Percentiles rank a stretch among this genome's conserved stretches.
These are phyloP conservation scores for Yponomeuta plumbellus DNA, from an alignment of 2,888 invertebrate species.

Conservation along the genomic window DNA sequence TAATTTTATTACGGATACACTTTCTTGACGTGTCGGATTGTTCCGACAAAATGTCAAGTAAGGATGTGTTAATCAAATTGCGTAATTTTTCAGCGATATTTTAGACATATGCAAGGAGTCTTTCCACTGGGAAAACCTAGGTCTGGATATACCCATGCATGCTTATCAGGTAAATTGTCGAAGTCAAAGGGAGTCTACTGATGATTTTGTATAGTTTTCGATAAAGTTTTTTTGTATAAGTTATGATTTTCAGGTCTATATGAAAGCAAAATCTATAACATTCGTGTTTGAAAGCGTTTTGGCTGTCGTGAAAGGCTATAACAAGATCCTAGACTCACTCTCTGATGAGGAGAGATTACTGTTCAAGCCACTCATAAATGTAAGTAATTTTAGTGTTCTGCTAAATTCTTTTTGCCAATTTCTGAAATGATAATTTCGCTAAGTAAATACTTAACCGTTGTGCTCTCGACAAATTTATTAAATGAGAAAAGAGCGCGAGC, in stretches of 20 bases:
- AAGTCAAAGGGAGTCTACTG: not conserved
- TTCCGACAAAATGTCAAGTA: no score
- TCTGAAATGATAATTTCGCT: not conserved
- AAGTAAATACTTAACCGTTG: no score
- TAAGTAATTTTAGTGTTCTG: slow-evolving; percentile 34
- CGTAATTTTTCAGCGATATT: slow-evolving; percentile 67
- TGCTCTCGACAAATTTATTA: no score
- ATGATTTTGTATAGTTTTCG: slow-evolving; percentile 17
- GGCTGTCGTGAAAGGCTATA: slow-evolving; percentile 84
- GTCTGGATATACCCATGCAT: slow-evolving; percentile 81
- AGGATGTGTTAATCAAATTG: not conserved
- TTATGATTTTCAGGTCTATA: slow-evolving; percentile 64
- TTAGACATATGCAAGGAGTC: slow-evolving; percentile 84
- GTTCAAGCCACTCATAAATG: slow-evolving; percentile 83
- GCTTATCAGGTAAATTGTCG: slow-evolving; percentile 71
- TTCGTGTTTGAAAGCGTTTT: slow-evolving; percentile 83
- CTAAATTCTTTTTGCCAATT: slow-evolving; percentile 18
- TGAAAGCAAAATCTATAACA: slow-evolving; percentile 74
- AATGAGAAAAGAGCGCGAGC: no score
- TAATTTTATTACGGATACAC: no score
- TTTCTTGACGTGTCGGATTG: no score
- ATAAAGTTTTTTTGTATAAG: not conserved
- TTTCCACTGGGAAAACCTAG: slow-evolving; percentile 82
- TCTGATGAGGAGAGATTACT: slow-evolving; percentile 85
- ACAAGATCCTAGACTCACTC: slow-evolving; percentile 84